Evolutionary conservation across 1,140 invertebrate genomes (phyloP).

Genomic region (Theocolax elegans): DNA sequence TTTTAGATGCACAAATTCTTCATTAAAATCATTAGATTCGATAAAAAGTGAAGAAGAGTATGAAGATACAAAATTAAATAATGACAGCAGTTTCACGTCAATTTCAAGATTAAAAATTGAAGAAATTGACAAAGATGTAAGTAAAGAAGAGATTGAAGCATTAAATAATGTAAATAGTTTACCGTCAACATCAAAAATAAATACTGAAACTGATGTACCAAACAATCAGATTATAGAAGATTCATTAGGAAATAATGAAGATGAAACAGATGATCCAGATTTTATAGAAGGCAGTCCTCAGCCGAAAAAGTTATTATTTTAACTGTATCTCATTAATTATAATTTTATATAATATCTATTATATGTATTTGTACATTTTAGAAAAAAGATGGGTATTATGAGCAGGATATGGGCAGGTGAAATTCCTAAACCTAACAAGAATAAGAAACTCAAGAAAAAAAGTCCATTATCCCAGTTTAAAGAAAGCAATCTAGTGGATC

Average conservation of each 20-base stretch:
- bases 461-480: slow-evolving; percentile 14
- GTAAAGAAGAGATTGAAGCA: neutral
- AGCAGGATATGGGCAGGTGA: neutral
- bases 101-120: too few relatives aligned
- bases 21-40: neutral
- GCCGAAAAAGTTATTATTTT: neutral
- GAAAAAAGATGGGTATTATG: neutral
- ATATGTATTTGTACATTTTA: neutral
- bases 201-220: neutral
- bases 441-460: slow-evolving; percentile 4
- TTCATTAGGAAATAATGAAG: neutral
- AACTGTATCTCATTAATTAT: neutral
- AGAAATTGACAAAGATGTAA: neutral
- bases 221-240: too few relatives aligned
- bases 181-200: slow-evolving; percentile 2
- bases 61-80: too few relatives aligned
- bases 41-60: neutral
- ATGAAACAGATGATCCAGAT: neutral
- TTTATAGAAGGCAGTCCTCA: neutral
- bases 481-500: neutral
- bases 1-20: neutral
- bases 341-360: neutral
- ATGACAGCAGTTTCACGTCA: too few relatives aligned
- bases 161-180: neutral
- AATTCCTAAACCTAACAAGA: neutral